Evolutionary conservation across 2,888 invertebrate species (phyloP).

Genomic region (Craniophora ligustri): DNA sequence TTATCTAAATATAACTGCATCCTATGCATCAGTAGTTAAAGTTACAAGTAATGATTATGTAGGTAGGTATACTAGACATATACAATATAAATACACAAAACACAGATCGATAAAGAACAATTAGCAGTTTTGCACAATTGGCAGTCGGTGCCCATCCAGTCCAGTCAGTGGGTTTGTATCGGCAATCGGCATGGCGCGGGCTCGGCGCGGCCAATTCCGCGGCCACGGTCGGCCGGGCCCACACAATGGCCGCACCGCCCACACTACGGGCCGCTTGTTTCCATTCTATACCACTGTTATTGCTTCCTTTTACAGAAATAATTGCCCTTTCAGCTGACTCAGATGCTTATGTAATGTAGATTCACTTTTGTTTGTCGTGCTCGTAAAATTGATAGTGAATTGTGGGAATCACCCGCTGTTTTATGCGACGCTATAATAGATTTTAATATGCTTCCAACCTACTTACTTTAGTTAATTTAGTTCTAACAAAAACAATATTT

Average conservation of each 20-base stretch:
- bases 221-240: constrained; percentile 25
- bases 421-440: not conserved
- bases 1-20: too few species aligned
- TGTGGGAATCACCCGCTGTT: constrained; percentile 11
- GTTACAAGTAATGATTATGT: too few species aligned
- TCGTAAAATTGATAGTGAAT: constrained; percentile 26
- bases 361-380: constrained; percentile 41
- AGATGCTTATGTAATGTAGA: constrained; percentile 36
- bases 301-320: constrained; percentile 36
- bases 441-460: not conserved
- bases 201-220: constrained; percentile 2
- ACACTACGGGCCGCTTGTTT: constrained; percentile 23
- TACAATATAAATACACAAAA: constrained; percentile 5
- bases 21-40: too few species aligned
- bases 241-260: constrained; percentile 37
- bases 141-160: constrained; percentile 13
- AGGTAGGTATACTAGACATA: not conserved
- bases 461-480: not conserved
- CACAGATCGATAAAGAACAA: constrained; percentile 33
- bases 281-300: constrained; percentile 35
- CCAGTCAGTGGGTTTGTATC: constrained; percentile 16
- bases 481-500: not conserved
- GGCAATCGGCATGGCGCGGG: constrained; percentile 9
- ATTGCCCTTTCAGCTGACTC: constrained; percentile 32
- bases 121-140: not conserved